Conservation (phyloP, 2,888 invertebrate species). For the Halocaridina rubra region DNA sequence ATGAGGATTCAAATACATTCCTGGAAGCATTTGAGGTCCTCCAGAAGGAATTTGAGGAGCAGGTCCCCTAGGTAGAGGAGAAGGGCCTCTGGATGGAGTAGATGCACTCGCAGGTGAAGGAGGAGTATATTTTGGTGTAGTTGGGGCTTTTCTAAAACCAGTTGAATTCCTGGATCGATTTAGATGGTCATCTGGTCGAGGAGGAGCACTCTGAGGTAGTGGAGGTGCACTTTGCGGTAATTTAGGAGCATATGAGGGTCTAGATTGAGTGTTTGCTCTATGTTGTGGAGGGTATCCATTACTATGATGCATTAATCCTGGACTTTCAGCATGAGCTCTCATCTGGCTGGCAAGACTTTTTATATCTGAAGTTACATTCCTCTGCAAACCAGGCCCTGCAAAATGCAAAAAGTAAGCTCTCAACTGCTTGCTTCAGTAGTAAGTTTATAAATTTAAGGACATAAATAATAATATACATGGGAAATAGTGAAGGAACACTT, state of each 20-base stretch:
- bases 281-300: background rate
- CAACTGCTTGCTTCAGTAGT: too few relatives aligned
- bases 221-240: background rate
- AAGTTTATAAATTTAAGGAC: too few relatives aligned
- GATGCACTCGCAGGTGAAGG: too few relatives aligned
- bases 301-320: background rate
- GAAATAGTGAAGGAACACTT: background rate
- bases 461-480: background rate
- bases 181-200: background rate
- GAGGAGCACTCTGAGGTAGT: background rate
- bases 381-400: slow-evolving; percentile 20
- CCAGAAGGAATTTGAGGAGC: too few relatives aligned
- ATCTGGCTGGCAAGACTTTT: background rate
- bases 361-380: slow-evolving; percentile 13
- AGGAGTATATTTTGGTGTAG: too few relatives aligned
- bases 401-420: too few relatives aligned
- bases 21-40: too few relatives aligned
- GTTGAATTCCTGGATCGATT: too few relatives aligned
- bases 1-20: too few relatives aligned
- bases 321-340: background rate
- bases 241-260: background rate
- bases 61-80: too few relatives aligned
- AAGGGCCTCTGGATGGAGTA: too few relatives aligned
- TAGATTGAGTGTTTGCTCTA: background rate
- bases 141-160: too few relatives aligned